Percentiles rank a stretch among this genome's conserved stretches.
phyloP scores from a whole-genome alignment of 1,140 invertebrate species.

The Zaprionus taronus region DNA sequence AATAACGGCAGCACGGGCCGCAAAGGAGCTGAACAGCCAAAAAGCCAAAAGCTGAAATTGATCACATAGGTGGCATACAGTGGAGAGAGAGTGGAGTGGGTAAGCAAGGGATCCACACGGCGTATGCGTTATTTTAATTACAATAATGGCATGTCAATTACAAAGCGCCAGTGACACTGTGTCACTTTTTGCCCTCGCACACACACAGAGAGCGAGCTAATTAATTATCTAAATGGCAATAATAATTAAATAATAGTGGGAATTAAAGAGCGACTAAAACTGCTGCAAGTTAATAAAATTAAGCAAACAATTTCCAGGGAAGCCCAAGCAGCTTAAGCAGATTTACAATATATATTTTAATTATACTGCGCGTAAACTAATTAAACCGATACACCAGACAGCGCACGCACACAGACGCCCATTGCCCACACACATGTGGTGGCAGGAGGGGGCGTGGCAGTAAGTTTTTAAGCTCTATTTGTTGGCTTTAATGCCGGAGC shows the following conservation, averaged over 20 bases:
- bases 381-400: conserved; percentile 52
- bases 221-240: conserved; percentile 69
- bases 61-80: conserved; percentile 20
- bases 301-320: conserved; percentile 53
- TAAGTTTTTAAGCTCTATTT: conserved; percentile 79
- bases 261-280: conserved; percentile 5
- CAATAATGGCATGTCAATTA: conserved; percentile 82
- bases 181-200: conserved; percentile 52
- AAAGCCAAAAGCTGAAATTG: conserved; percentile 30
- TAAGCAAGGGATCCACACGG: conserved; percentile 5
- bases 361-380: conserved; percentile 66
- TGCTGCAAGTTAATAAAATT: conserved; percentile 54
- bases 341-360: conserved; percentile 68
- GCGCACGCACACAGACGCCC: conserved; percentile 2
- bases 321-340: conserved; percentile 43
- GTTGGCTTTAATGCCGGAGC: conserved; percentile 69
- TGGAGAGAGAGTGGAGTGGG: background rate
- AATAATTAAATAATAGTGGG: conserved; percentile 34
- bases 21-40: background rate
- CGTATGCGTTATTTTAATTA: conserved; percentile 82
- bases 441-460: conserved; percentile 21
- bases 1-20: background rate
- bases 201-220: conserved; percentile 37
- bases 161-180: conserved; percentile 53
- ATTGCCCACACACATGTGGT: conserved; percentile 18